Evolutionary conservation across 2,888 invertebrate genomes (phyloP).

Genomic region (Crossocerus cetratus): DNA sequence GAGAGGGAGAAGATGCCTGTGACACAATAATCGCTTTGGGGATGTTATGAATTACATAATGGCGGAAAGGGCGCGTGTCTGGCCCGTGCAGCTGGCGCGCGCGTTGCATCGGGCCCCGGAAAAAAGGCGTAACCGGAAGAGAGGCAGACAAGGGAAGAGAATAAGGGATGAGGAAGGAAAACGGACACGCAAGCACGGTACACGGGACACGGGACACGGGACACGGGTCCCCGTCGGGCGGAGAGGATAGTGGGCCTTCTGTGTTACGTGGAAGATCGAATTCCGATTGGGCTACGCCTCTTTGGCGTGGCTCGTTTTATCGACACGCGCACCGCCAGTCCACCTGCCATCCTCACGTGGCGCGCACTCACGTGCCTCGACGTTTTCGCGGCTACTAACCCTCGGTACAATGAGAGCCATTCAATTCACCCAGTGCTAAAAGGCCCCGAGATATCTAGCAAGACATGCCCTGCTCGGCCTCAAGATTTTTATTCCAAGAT

Average conservation of each 20-base stretch:
- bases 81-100: slow-evolving; percentile 32
- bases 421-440: too few species aligned
- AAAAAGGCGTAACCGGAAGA: slow-evolving; percentile 23
- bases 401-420: background rate
- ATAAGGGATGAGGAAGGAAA: slow-evolving; percentile 14
- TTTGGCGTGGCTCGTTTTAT: slow-evolving; percentile 13
- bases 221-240: slow-evolving; percentile 9
- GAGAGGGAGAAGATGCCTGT: too few species aligned
- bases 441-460: too few species aligned
- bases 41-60: slow-evolving; percentile 37
- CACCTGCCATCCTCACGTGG: slow-evolving; percentile 6
- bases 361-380: background rate
- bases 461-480: too few species aligned
- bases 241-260: slow-evolving; percentile 3
- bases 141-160: slow-evolving; percentile 28
- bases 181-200: slow-evolving; percentile 11
- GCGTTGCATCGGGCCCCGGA: slow-evolving; percentile 18
- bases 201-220: background rate
- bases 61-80: slow-evolving; percentile 33
- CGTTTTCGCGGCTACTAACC: slow-evolving; percentile 27
- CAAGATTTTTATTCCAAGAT: background rate
- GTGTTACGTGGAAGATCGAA: slow-evolving; percentile 34
- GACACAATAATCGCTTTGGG: slow-evolving; percentile 51
- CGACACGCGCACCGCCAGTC: slow-evolving; percentile 7
- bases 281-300: slow-evolving; percentile 36